Base-by-base conservation (phyloP, 2,888 invertebrate genomes). In the Cylloceria caligata region DNA sequence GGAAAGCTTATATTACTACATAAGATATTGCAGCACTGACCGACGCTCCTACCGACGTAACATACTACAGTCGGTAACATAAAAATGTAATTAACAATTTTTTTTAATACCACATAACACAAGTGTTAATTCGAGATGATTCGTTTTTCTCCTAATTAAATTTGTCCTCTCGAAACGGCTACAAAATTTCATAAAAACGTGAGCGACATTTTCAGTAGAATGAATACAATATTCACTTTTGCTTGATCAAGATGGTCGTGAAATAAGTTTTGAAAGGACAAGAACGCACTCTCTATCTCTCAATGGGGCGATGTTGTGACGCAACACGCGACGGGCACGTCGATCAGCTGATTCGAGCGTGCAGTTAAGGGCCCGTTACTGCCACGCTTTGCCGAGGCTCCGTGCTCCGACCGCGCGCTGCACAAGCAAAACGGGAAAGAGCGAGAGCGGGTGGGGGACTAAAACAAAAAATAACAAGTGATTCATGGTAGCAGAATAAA, bases 191-290 rank as follows among this genome's bases (percentile, higher is more conserved):
- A 30, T 30, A 30, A 30, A 30, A 30, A 4, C 30, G 30, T 30
- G 3, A 5, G 5, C 30, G 30, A 30, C 30, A 30, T 30, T 30
- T 30, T 5, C 3, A 30, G 30, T 30, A 30, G 5, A 30, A n/a
- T 24, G 27, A 19, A 2, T 19, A 2, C 2, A 6, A 7, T 27
- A n/a, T 19, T 36, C n/a, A 55, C 52, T 45, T 24, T 30, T 36
- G 13, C 9, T 11, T 4, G 5, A 11, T 30, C 42, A n/a, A 16
- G 39, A 71, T 30, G 24, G 11, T 42, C 42, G 71, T 52, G 3
- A 47, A 65, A 80, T 81, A 81, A 86, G 86, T 88, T 87, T 88
- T 86, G 87, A 86, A 86, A 85, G 71, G 74, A 47, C 74, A 36
- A 24, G 9, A 65, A n/a, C 13, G 2, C 39, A 49, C 39, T 52